Evolutionary conservation across 2,888 invertebrate genomes (phyloP), one percentile per base, ranked within the genome.

Genomic region (Helobdella robusta): DNA sequence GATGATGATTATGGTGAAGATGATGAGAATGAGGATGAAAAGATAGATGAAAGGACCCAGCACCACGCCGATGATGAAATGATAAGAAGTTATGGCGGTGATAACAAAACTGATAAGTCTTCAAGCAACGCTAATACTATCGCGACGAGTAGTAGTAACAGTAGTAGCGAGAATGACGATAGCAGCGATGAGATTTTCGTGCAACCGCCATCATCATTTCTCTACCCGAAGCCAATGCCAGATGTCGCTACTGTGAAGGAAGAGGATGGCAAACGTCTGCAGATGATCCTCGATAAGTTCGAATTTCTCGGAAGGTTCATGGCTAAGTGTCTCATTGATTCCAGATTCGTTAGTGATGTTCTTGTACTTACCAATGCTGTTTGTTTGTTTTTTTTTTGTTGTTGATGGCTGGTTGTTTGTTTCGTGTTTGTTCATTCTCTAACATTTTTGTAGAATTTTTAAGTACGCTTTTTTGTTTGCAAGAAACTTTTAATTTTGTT

Each of bases 291-390:
- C 8, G 62, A 62, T 70, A 94, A 94, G 81, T 97, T 94, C 81
- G 87, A 91, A 75, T 93, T 97, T 81, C 84, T 98, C 70, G 98
- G 98, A 35, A 94, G 94, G 77, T 91, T 98, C 79, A 92, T 98
- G 90, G 98, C 95, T 15, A 97, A 97, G 81, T 93, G 97, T 48
- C 89, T 99, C 67, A 93, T 97, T 87, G 98, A 99, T 82, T 94
- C 93, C 2, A 84, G 97, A 83, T 93, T 98, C 92, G 93, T 94
- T 70, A 71, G 73, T 63, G 15, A 20, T 56, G n/a, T n/a, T n/a
- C n/a, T n/a, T n/a, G n/a, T n/a, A n/a, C n/a, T n/a, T n/a, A n/a
- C n/a, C n/a, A 32, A 25, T 15, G 4, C 32, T 58, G 15, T 18
- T 44, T 44, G 5, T 28, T 44, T 44, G 44, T 44, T 15, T 44